Percentiles rank a stretch among this genome's conserved stretches.
Evolutionary conservation across 2,113 vertebrate genomes (phyloP).

Genomic region (Heterotis niloticus): DNA sequence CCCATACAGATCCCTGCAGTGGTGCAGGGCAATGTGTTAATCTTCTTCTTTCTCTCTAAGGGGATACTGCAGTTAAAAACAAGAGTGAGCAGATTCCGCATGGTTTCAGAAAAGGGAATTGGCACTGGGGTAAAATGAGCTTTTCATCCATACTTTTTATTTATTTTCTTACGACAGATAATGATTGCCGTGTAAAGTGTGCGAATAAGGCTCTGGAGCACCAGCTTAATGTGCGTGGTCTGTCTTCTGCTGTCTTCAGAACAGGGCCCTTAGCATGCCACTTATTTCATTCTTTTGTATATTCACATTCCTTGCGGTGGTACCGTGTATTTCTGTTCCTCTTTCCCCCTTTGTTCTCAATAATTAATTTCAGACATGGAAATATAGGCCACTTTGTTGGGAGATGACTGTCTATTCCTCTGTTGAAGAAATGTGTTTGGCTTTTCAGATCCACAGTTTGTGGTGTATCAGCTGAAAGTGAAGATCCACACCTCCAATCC

Average conservation of each 20-base stretch:
- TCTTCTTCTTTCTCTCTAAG: constrained; percentile 70
- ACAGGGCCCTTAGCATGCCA: constrained; percentile 31
- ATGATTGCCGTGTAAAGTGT: not conserved
- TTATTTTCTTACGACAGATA: constrained; percentile 16
- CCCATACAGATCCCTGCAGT: constrained; percentile 19
- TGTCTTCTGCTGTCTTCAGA: constrained; percentile 23
- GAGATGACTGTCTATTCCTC: not conserved
- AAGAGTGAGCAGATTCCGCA: constrained; percentile 72
- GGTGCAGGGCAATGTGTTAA: constrained; percentile 48
- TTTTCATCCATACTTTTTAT: constrained; percentile 57
- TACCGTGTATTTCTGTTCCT: constrained; percentile 15
- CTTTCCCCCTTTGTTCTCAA: not conserved
- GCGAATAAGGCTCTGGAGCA: constrained; percentile 4
- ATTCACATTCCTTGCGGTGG: constrained; percentile 25
- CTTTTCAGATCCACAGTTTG: constrained; percentile 86
- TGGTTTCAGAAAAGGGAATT: constrained; percentile 77
- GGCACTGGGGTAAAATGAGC: constrained; percentile 75
- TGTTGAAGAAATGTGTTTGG: constrained; percentile 33
- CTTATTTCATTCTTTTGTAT: constrained; percentile 29
- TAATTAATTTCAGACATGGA: not conserved
- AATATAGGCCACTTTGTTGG: not conserved
- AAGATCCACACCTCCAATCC: constrained; percentile 93
- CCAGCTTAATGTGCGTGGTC: constrained; percentile 5
- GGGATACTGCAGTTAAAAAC: constrained; percentile 74
- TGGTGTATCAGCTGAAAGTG: constrained; percentile 95